A percentile compares a stretch with the other conserved stretches of the same genome.
Evolutionary conservation across 2,797 vertebrate species (phyloP).

Genomic region (Gobio occitaniae): DNA sequence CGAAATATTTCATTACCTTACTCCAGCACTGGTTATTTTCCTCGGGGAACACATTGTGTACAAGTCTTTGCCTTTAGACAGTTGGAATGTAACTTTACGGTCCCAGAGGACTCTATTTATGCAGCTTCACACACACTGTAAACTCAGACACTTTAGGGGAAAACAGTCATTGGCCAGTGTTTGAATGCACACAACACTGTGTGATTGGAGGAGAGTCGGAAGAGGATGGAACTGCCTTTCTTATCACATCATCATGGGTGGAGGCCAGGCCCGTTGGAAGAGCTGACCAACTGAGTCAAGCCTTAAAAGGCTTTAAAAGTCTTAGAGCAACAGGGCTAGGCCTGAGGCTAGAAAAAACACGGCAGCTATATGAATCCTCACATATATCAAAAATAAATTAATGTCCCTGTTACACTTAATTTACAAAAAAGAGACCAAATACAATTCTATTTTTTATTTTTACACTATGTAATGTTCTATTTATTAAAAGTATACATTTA

Average conservation of each 20-base stretch:
- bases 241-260: slow-evolving; percentile 62
- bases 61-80: slow-evolving; percentile 28
- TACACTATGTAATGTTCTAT: no score
- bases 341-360: background rate
- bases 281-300: slow-evolving; percentile 17
- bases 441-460: no score
- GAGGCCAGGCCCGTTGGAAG: slow-evolving; percentile 34
- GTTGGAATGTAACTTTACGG: slow-evolving; percentile 37
- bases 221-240: slow-evolving; percentile 48
- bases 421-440: no score
- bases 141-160: slow-evolving; percentile 22
- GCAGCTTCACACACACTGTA: slow-evolving; percentile 27
- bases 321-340: background rate
- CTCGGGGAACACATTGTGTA: slow-evolving; percentile 62
- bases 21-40: slow-evolving; percentile 58
- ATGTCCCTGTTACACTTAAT: no score
- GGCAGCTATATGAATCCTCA: background rate
- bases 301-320: slow-evolving; percentile 65
- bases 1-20: slow-evolving; percentile 58
- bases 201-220: slow-evolving; percentile 59
- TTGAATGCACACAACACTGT: slow-evolving; percentile 62
- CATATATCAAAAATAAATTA: no score
- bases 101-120: slow-evolving; percentile 55
- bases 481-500: no score
- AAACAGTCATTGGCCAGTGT: slow-evolving; percentile 19